Base-by-base conservation (phyloP, 1,140 invertebrate genomes). In the Lanistes nyassanus region DNA sequence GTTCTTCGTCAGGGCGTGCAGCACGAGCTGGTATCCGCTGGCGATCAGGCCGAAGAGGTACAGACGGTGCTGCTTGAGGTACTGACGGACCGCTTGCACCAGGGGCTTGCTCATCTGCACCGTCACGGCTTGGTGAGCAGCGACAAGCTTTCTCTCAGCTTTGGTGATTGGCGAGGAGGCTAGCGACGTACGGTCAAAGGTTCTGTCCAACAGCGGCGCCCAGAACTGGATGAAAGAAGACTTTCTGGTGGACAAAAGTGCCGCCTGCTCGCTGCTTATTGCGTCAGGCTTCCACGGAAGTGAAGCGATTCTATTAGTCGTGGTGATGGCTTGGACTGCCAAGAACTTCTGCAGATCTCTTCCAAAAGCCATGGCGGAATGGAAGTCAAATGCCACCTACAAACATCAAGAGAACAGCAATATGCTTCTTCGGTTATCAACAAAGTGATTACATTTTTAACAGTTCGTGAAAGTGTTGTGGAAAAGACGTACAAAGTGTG, bases 381-480 rank as follows among this genome's bases (percentile, higher is more conserved):
- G 56, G 1, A 78, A 31, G 37, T 78, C 79, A 74, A 80, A 74
- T 11, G 51, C 69, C n/a, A 74, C 66, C 66, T 68, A 42, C 3
- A n/a, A n/a, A n/a, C n/a, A n/a, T n/a, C n/a, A n/a, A n/a, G n/a
- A n/a, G n/a, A n/a, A n/a, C n/a, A n/a, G n/a, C n/a, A n/a, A n/a
- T n/a, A n/a, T n/a, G n/a, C n/a, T n/a, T n/a, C n/a, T n/a, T n/a
- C n/a, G n/a, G n/a, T n/a, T n/a, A n/a, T n/a, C n/a, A n/a, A n/a
- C n/a, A n/a, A n/a, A n/a, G n/a, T n/a, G n/a, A n/a, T n/a, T n/a
- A n/a, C n/a, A n/a, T n/a, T n/a, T n/a, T n/a, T n/a, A n/a, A n/a
- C n/a, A n/a, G n/a, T n/a, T n/a, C n/a, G n/a, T n/a, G n/a, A n/a
- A n/a, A n/a, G n/a, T n/a, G n/a, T n/a, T n/a, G n/a, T n/a, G n/a